These are phyloP conservation scores for Enteromius mattozi DNA, from an alignment of 2,797 vertebrate genomes.

Conservation along the genomic window DNA sequence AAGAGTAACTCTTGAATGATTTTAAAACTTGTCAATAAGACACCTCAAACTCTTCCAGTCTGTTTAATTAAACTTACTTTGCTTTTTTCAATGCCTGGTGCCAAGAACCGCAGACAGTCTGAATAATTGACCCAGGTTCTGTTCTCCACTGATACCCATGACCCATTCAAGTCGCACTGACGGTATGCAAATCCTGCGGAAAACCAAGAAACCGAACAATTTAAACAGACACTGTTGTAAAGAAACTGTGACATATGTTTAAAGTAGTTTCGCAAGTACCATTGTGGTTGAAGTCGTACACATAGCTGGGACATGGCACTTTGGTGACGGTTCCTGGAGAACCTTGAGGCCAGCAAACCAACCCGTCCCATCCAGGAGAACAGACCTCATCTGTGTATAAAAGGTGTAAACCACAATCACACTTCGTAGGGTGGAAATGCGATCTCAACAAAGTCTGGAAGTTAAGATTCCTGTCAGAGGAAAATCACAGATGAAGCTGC, in stretches of 20 bases:
- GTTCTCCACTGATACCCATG: constrained; percentile 84
- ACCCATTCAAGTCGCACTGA: constrained; percentile 82
- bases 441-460: neutral
- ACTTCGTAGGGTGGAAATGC: neutral
- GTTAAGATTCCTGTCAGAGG: neutral
- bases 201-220: neutral
- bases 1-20: neutral
- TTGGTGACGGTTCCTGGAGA: constrained; percentile 77
- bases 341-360: constrained; percentile 91
- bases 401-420: constrained; percentile 1
- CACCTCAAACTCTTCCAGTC: neutral
- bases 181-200: constrained; percentile 82
- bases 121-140: constrained; percentile 90
- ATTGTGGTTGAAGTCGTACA: constrained; percentile 92
- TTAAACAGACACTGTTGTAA: neutral
- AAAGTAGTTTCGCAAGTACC: constrained; percentile 69
- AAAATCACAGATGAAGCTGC: neutral
- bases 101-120: constrained; percentile 83
- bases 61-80: constrained; percentile 75
- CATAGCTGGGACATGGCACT: constrained; percentile 85
- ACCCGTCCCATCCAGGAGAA: constrained; percentile 89
- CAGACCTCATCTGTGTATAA: constrained; percentile 80
- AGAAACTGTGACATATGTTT: neutral
- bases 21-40: neutral
- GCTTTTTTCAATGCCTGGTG: constrained; percentile 72